phyloP scores from a whole-genome alignment of 2,888 invertebrate species.

The Amphimallon solstitiale region DNA sequence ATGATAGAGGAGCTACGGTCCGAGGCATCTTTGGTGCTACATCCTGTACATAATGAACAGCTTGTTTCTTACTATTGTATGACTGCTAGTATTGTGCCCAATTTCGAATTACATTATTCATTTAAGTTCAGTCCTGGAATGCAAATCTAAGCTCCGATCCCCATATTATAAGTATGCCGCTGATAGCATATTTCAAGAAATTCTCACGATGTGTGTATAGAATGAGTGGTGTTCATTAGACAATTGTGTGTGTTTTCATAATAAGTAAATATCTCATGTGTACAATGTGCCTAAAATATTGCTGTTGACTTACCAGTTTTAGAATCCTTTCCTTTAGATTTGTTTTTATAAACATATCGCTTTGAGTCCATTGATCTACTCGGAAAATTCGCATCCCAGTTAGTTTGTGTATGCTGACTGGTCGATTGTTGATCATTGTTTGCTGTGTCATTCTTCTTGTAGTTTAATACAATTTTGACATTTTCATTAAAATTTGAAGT shows the following conservation, averaged over 20 bases:
- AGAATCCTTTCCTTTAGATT: constrained; percentile 3
- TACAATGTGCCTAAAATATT: background rate
- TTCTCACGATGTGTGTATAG: background rate
- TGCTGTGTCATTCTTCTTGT: background rate
- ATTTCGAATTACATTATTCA: no score
- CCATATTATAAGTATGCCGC: no score
- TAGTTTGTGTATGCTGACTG: background rate
- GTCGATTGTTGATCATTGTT: background rate
- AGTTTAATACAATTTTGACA: background rate
- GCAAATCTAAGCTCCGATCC: no score
- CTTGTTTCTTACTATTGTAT: no score
- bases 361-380: constrained; percentile 16
- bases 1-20: no score
- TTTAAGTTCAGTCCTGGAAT: no score
- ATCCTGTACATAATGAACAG: no score
- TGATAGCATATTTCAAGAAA: no score
- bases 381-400: constrained; percentile 2
- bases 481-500: constrained; percentile 1
- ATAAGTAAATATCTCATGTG: no score
- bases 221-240: background rate
- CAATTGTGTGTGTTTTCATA: no score
- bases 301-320: constrained; percentile 15
- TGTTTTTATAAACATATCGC: constrained; percentile 24
- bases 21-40: no score
- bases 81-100: no score